Evolutionary conservation across 2,888 invertebrate genomes (phyloP), one percentile per base, ranked within the genome.

Genomic region (Gerris lacustris): DNA sequence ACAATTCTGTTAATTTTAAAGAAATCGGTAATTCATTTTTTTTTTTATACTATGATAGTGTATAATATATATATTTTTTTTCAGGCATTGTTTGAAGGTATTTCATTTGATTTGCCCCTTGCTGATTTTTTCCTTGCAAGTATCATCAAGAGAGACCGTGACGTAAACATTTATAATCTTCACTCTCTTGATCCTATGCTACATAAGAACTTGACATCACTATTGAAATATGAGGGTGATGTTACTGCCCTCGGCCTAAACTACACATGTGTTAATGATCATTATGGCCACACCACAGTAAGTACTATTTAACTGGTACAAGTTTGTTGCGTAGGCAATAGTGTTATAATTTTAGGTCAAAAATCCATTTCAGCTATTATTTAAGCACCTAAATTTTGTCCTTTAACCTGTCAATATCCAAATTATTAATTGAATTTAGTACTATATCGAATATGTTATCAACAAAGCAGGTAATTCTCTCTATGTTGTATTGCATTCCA

Each of bases 71-170:
- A 31, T 31, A 2, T 55, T 2, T 69, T 70, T 71, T 78, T 76
- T 2, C 80, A 91, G 90, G 95, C 96, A 0, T 82, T 99, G 68
- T 97, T 96, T 82, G 97, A 97, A 80, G 95, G 95, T 81, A 86
- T 97, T 70, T 82, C 98, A 73, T 93, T 96, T 6, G 98, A 98
- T 80, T 81, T 98, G 55, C 97, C 97, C 0, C 85, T 99, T 76
- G 97, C 99, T 4, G 93, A 94, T 78, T 98, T 98, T 82, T 98
- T 98, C 82, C 83, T 99, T 44, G 91, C 93, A 0, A 92, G 93
- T 81, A 82, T 94, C 67, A 86, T 94, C 45, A 90, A 92, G 0
- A 89, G 91, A 77, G 85, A 86, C 70, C 86, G 87, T 15, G 87
- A 88, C 69, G 88, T 93, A 0, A 94, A 93, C 77, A 90, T 95